Conservation (phyloP, 2,113 vertebrate genomes). For the Lophotis ruficrista region DNA sequence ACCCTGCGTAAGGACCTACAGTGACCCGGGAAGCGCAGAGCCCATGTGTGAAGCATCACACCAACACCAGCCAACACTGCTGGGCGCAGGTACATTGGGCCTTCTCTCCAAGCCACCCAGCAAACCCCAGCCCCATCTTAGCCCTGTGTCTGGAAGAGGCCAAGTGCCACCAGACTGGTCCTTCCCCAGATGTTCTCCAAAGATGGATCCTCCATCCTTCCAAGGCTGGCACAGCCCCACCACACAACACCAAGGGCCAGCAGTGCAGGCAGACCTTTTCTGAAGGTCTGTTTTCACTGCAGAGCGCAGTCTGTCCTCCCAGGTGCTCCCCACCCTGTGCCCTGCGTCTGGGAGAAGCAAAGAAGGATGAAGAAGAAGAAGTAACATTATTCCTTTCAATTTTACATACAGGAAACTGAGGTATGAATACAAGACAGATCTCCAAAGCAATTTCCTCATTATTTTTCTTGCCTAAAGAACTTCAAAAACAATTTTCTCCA, state of each 20-base stretch:
- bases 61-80: neutral
- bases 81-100: fast-evolving
- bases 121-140: neutral
- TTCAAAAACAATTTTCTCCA: neutral
- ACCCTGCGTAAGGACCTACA: neutral
- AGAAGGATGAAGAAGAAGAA: neutral
- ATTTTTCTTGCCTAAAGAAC: neutral
- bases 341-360: neutral
- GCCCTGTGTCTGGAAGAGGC: neutral
- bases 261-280: neutral
- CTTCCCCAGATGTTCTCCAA: neutral
- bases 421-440: neutral
- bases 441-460: neutral
- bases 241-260: fast-evolving
- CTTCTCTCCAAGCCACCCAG: neutral
- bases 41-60: fast-evolving
- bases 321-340: neutral
- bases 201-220: neutral
- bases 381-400: neutral
- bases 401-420: neutral
- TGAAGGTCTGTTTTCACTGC: neutral
- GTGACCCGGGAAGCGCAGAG: fast-evolving
- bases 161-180: neutral
- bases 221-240: neutral
- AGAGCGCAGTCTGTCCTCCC: neutral